phyloP scores from a whole-genome alignment of 2,888 invertebrate species.

The Notocelia uddmanniana region DNA sequence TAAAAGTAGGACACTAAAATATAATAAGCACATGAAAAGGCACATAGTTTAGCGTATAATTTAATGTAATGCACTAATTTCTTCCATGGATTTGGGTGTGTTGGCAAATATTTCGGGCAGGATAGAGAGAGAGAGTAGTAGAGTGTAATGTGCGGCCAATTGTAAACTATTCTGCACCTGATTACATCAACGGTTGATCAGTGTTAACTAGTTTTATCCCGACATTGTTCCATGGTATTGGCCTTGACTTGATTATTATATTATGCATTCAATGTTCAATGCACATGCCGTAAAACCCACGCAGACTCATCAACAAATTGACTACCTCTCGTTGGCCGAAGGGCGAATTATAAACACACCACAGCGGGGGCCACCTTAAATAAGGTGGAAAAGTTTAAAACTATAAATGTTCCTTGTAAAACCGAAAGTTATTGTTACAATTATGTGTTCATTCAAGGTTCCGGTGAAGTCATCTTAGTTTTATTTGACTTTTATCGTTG shows the following conservation, averaged over 20 bases:
- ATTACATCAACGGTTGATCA: not conserved
- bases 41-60: not conserved
- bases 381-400: slow-evolving; percentile 44
- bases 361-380: slow-evolving; percentile 41
- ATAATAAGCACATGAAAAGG: not conserved
- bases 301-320: slow-evolving; percentile 35
- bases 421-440: slow-evolving; percentile 50
- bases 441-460: slow-evolving; percentile 34
- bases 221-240: slow-evolving; percentile 18
- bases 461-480: slow-evolving; percentile 44
- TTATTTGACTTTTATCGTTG: slow-evolving; percentile 34
- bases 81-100: too few relatives aligned
- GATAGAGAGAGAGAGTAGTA: too few relatives aligned
- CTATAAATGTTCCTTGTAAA: slow-evolving; percentile 47
- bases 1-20: not conserved
- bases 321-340: slow-evolving; percentile 17
- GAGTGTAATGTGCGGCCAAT: too few relatives aligned
- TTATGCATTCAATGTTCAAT: slow-evolving; percentile 41
- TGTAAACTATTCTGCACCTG: too few relatives aligned
- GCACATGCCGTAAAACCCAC: slow-evolving; percentile 39
- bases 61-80: not conserved
- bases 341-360: slow-evolving; percentile 24
- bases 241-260: slow-evolving; percentile 41
- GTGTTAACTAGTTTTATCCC: not conserved
- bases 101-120: not conserved